Base-by-base conservation (phyloP, 2,113 vertebrate genomes). In the Xyliphius kryptos region DNA sequence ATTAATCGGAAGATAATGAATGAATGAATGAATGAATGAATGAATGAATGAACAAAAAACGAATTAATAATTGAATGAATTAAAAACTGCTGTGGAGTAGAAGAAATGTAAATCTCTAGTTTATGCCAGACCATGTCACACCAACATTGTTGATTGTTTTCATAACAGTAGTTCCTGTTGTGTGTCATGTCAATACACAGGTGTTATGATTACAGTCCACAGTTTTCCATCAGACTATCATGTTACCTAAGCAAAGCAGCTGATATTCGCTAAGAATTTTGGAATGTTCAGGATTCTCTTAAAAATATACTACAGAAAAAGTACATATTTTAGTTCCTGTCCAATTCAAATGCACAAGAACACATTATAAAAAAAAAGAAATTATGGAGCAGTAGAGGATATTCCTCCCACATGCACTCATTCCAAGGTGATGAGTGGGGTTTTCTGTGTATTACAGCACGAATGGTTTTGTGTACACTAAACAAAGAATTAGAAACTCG, bases 131-230 rank as follows among this genome's bases (percentile, higher is more conserved):
- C 14, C 4, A 8, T 6, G 13, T 14, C 8, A 54, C 26, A 37
- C n/a, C 53, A 37, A n/a, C 26, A 55, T 13, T 38, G 15, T 15
- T 53, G 9, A 37, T 16, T 55, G 13, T 55, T 55, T 37, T 38
- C 15, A 55, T 17, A 55, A 13, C 32, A 38, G n/a, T 5, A 16
- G 2, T 1, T 26, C 9, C 12, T 12, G 9, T 17, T 22, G 32
- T 15, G 21, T 51, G 20, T 22, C 49, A 51, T 51, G 20, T 20
- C 49, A 51, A 19, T 50, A 51, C 49, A 51, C 49, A 51, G 49
- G 49, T 51, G 11, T 53, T 17, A 54, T 16, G 9, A 54, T 54
- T 54, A 54, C 26, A 36, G 51, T 54, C 9, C 11, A 54, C n/a
- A 54, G 14, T 16, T 52, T 19, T 49, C 0, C 16, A 20, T 19